These are phyloP conservation scores for Myripristis jacobus DNA, from an alignment of 2,797 vertebrate species.

Conservation along the genomic window DNA sequence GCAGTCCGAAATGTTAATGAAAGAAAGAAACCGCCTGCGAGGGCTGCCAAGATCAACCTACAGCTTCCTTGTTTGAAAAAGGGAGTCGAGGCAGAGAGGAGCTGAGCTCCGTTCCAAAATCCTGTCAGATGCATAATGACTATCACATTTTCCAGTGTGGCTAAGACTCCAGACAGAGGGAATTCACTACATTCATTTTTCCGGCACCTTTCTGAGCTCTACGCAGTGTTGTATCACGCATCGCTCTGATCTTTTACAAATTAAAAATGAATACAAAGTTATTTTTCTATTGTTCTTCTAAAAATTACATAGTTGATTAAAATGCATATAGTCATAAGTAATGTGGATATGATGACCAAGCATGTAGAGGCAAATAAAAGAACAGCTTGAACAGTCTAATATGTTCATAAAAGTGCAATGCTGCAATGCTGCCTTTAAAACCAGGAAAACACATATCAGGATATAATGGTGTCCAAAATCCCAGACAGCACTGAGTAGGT, in stretches of 20 bases:
- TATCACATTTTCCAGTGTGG: slow-evolving; percentile 85
- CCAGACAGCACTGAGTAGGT: too few relatives aligned
- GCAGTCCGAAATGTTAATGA: slow-evolving; percentile 89
- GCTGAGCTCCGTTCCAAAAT: slow-evolving; percentile 81
- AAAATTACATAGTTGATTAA: slow-evolving; percentile 32
- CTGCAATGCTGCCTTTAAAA: too few relatives aligned
- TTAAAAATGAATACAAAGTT: not conserved
- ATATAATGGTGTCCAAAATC: too few relatives aligned
- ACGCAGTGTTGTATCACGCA: slow-evolving; percentile 14
- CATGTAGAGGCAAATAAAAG: too few relatives aligned
- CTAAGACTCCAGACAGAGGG: slow-evolving; percentile 51
- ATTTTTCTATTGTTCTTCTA: slow-evolving; percentile 34
- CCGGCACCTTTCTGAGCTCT: slow-evolving; percentile 42
- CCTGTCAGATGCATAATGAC: slow-evolving; percentile 87
- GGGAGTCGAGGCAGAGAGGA: slow-evolving; percentile 81
- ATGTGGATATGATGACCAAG: too few relatives aligned
- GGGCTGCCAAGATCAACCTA: slow-evolving; percentile 91
- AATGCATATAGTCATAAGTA: too few relatives aligned
- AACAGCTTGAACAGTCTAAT: too few relatives aligned
- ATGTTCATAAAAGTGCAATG: too few relatives aligned
- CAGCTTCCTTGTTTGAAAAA: slow-evolving; percentile 90
- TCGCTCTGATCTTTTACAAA: slow-evolving; percentile 24
- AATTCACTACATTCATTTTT: slow-evolving; percentile 54
- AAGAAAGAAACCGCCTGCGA: slow-evolving; percentile 81
- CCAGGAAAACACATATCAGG: too few relatives aligned